Evolutionary conservation across 2,888 invertebrate species (phyloP), one percentile per base, ranked within the genome.

Genomic region (Synergus umbraculus): DNA sequence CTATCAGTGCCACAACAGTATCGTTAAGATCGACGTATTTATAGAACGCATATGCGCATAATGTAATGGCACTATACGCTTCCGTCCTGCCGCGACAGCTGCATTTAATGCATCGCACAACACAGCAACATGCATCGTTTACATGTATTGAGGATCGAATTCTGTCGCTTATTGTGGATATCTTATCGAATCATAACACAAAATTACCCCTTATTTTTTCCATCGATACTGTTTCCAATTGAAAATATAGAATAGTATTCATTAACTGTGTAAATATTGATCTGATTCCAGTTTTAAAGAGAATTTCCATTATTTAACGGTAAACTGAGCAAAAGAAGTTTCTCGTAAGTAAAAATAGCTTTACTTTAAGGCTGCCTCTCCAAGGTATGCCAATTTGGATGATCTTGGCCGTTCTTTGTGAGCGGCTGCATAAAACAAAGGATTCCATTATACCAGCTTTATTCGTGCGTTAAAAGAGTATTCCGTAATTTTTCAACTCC

Each of bases 11-110:
- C 87, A 77, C 83, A 81, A 83, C 82, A 5, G 37, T 37, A 37
- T 37, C 84, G 83, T 85, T 87, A 88, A 88, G 88, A 89, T 90
- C 88, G 90, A 90, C 88, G 88, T 90, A 90, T 89, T 91, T 90
- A 90, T 88, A 90, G 85, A 87, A 87, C 84, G 88, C 89, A 90
- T 88, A 88, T 90, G 90, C 88, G 90, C 90, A 90, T 91, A 90
- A 90, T 90, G 87, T 89, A 89, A 89, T 88, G 87, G 86, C 85
- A 83, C 76, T 79, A 82, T 83, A 82, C 80, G 85, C 85, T 86
- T 77, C 82, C 81, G 83, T 83, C 81, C 83, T 79, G 79, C 83
- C 73, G 81, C 79, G 88, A 86, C 90, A 91, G 91, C 90, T 90
- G 91, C 90, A 88, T 88, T 90, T 91, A 91, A 91, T 91, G 89